These are phyloP conservation scores for Drosophila testacea DNA, from an alignment of 2,888 invertebrate species.

Conservation along the genomic window DNA sequence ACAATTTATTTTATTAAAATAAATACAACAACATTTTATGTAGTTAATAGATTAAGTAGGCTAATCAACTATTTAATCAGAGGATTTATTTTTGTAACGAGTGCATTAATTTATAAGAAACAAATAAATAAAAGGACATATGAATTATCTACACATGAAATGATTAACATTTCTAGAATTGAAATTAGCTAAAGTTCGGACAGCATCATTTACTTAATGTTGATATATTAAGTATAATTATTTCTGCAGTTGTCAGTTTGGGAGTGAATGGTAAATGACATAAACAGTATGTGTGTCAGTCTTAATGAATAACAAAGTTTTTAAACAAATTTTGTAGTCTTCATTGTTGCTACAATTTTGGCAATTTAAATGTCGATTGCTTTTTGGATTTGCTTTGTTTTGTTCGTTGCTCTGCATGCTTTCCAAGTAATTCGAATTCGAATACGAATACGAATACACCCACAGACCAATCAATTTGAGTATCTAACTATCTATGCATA, in stretches of 20 bases:
- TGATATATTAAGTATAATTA: background rate
- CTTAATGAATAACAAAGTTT: constrained; percentile 5
- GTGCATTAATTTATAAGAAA: no score
- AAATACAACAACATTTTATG: no score
- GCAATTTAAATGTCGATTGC: constrained; percentile 36
- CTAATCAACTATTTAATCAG: no score
- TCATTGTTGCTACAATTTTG: constrained; percentile 17
- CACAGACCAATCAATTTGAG: constrained; percentile 35
- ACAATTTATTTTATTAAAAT: no score
- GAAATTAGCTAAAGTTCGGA: background rate
- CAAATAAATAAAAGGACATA: no score
- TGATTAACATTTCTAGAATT: background rate
- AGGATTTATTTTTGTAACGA: no score
- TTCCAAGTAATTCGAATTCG: constrained; percentile 39
- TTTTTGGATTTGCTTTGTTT: constrained; percentile 5
- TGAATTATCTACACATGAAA: background rate
- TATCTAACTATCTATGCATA: constrained; percentile 41
- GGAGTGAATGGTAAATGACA: constrained; percentile 19
- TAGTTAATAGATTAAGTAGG: no score
- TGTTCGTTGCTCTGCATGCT: constrained; percentile 17
- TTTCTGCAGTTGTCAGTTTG: background rate
- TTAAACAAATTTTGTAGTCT: constrained; percentile 15
- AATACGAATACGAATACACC: constrained; percentile 42
- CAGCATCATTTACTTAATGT: background rate
- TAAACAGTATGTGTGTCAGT: constrained; percentile 8